A percentile compares a stretch with the other conserved stretches of the same genome.
phyloP scores from a whole-genome alignment of 2,113 vertebrate species.

The Thunnus maccoyii region DNA sequence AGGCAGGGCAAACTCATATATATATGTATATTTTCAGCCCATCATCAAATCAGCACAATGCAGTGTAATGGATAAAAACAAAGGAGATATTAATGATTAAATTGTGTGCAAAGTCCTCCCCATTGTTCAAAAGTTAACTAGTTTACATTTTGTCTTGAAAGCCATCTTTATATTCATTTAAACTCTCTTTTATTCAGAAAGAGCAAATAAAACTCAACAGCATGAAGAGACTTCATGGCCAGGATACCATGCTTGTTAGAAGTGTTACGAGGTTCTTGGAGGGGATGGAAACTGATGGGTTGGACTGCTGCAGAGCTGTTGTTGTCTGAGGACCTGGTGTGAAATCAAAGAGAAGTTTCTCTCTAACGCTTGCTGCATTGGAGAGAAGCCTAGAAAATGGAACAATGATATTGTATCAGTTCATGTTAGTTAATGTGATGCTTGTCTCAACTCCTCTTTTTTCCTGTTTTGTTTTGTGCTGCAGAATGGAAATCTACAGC shows the following conservation, averaged over 20 bases:
- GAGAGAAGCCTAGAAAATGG: constrained; percentile 55
- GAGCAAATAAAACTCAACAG: constrained; percentile 46
- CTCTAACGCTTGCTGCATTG: constrained; percentile 39
- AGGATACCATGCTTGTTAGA: constrained; percentile 46
- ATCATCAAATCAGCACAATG: constrained; percentile 11
- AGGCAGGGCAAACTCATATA: constrained; percentile 19
- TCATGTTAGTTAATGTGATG: constrained; percentile 29
- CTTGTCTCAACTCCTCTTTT: constrained; percentile 13
- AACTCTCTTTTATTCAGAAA: constrained; percentile 51
- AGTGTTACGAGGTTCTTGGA: constrained; percentile 49
- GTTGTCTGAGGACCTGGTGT: constrained; percentile 52
- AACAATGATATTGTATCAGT: constrained; percentile 35
- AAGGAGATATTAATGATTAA: not conserved
- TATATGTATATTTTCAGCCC: constrained; percentile 14
- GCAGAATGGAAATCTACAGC: not conserved
- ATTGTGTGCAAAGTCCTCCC: not conserved
- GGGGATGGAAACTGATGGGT: constrained; percentile 24
- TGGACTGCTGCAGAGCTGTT: constrained; percentile 52
- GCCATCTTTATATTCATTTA: constrained; percentile 29
- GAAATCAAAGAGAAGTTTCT: constrained; percentile 63
- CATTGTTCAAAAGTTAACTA: constrained; percentile 13
- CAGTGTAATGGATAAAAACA: constrained; percentile 8
- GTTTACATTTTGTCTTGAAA: constrained; percentile 29
- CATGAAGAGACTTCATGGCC: constrained; percentile 34
- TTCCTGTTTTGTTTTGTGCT: not conserved